Evolutionary conservation across 2,797 vertebrate genomes (phyloP), one percentile per base, ranked within the genome.

Genomic region (Australoheros facetus): DNA sequence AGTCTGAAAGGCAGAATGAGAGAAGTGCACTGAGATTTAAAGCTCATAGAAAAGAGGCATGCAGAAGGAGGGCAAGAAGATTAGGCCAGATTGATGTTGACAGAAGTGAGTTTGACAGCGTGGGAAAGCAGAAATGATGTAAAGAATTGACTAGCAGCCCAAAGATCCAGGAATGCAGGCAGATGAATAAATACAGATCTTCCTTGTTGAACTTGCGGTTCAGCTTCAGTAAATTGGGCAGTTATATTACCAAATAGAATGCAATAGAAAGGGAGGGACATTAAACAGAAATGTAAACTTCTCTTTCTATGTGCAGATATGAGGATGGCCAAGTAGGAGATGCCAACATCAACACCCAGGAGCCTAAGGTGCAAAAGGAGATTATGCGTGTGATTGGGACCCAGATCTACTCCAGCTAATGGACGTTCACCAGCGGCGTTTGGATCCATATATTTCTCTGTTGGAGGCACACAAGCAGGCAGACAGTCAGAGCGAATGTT

Each of bases 341-440:
- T 4, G 98, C 98, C 88, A 99, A 99, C 94, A 99, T 99, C 92
- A 99, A 99, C 96, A 99, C 98, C 95, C 98, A 99, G 97, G 98
- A 99, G 95, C 98, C 98, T 87, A 99, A 99, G 94, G 98, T 99
- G 86, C 98, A 99, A 95, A 99, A 99, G 95, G 98, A 99, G 94
- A 99, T 99, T 93, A 99, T 99, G 98, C 97, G 98, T 84, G 98
- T 99, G 95, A 98, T 99, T 53, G 98, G 98, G 91, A 98, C 97
- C 95, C 98, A 99, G 96, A 98, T 98, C 93, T 98, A 98, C 95
- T 98, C 97, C 90, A 98, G 98, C 96, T 98, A 97, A 98, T 95
- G 39, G 85, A 84, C 79, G 82, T 78, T 87, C 64, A 75, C 23
- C 54, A 45, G 78, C 56, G 21, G 21, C 13, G 32, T 80, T 77